Conservation (phyloP, 1,140 invertebrate genomes). For the Megalonaias nervosa region DNA sequence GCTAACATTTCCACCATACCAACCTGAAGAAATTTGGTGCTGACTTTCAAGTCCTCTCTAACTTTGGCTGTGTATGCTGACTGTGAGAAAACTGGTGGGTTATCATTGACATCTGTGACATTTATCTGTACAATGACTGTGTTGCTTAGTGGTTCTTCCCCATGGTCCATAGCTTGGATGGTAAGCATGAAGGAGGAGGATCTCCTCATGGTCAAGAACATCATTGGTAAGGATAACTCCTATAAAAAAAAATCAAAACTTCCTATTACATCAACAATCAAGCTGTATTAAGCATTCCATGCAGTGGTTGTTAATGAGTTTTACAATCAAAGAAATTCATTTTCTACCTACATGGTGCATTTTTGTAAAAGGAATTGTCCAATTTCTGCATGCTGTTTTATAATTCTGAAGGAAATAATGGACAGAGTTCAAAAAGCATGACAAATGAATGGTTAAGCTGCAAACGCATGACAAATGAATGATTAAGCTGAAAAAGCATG, state of each 20-base stretch:
- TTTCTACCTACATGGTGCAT: too few relatives aligned
- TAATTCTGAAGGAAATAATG: too few relatives aligned
- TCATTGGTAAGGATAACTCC: constrained; percentile 84
- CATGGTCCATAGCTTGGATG: constrained; percentile 91
- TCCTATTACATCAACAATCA: too few relatives aligned
- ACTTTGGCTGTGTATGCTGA: constrained; percentile 61
- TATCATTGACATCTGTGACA: constrained; percentile 95
- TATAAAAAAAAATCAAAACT: constrained; percentile 37
- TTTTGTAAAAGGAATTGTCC: too few relatives aligned
- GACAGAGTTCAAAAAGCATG: too few relatives aligned
- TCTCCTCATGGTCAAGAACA: constrained; percentile 82
- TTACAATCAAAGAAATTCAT: too few relatives aligned
- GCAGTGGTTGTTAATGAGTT: too few relatives aligned
- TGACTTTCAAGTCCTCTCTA: constrained; percentile 43
- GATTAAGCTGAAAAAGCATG: too few relatives aligned
- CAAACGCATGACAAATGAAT: too few relatives aligned
- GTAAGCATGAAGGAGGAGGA: constrained; percentile 90
- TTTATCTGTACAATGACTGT: constrained; percentile 86
- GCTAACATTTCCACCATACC: constrained; percentile 73
- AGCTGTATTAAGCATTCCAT: too few relatives aligned
- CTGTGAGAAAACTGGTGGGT: constrained; percentile 83
- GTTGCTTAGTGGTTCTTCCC: constrained; percentile 65
- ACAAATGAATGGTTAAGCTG: too few relatives aligned
- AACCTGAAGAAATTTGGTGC: constrained; percentile 77
- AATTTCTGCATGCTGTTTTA: too few relatives aligned